These are phyloP conservation scores for Oligia fasciuncula DNA, from an alignment of 2,888 invertebrate species.

Conservation along the genomic window DNA sequence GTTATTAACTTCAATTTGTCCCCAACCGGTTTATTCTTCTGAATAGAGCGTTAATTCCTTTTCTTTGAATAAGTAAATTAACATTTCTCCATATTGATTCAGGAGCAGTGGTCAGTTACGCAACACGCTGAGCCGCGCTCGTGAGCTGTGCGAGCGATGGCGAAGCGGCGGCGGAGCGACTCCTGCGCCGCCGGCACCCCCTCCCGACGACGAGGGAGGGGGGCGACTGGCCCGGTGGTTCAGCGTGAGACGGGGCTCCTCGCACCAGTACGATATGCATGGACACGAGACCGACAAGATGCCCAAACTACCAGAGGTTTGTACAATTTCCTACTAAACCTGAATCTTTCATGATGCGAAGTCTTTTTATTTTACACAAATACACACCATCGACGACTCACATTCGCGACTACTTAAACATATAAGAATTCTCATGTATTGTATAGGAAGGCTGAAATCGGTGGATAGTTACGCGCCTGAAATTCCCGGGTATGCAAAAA, in stretches of 20 bases:
- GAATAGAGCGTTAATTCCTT: not conserved
- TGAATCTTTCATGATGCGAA: not conserved
- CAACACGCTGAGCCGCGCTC: constrained; percentile 95
- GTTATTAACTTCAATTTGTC: not conserved
- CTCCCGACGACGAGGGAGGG: constrained; percentile 91
- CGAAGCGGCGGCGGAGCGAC: constrained; percentile 86
- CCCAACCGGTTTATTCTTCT: not conserved
- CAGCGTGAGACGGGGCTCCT: constrained; percentile 95
- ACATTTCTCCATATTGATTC: constrained; percentile 60
- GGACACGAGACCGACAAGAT: constrained; percentile 90
- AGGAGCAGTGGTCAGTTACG: constrained; percentile 94
- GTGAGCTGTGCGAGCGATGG: constrained; percentile 96
- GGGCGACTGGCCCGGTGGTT: constrained; percentile 96
- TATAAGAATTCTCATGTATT: too few relatives aligned
- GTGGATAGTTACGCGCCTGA: constrained; percentile 14
- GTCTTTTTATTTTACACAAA: too few relatives aligned
- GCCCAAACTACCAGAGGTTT: constrained; percentile 95
- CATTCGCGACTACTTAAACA: too few relatives aligned
- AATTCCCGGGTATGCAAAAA: constrained; percentile 31
- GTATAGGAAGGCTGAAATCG: not conserved
- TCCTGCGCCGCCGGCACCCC: constrained; percentile 83
- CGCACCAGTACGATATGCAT: constrained; percentile 95
- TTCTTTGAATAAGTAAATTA: not conserved
- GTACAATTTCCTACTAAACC: not conserved
- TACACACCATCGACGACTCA: not conserved